Evolutionary conservation across 2,113 vertebrate species (phyloP), one percentile per base, ranked within the genome.

Genomic region (Atlantisia rogersi): DNA sequence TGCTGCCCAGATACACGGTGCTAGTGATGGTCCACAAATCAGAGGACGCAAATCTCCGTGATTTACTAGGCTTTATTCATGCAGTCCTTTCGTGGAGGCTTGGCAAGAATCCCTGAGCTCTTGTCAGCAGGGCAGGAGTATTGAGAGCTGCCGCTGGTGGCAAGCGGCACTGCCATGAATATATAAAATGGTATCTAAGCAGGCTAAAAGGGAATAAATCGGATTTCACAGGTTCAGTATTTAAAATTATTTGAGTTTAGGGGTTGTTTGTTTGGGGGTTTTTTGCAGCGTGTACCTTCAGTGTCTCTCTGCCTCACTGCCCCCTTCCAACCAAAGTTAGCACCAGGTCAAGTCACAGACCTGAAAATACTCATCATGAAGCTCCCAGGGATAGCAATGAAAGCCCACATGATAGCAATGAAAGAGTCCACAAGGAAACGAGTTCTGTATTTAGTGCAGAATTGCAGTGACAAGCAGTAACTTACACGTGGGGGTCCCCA

Each of bases 31-130:
- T n/a, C 35, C 19, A 12, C 29, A 58, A 15, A 22, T 50, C 28
- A 25, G 16, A 28, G 18, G 21, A 37, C 17, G 32, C n/a, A 53
- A n/a, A 6, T 64, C 37, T 6, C 28, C 35, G 0, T 48, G 20
- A 39, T 35, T 65, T 48, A 42, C 11, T 28, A 19, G 7, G 48
- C 1, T 1, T 67, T 48, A 19, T 11, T n/a, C 0, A 2, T 1
- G 0, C 4, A 19, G 18, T n/a, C 4, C 13, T 86, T 92, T 77
- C 46, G 31, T 46, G 15, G 8, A 6, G 42, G 28, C 26, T 59
- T 65, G 56, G 32, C 8, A 35, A 62, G 29, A 50, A 56, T 26
- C 16, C 73, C 68, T 21, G 20, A 46, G 37, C n/a, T 78, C 62
- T 73, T n/a, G 26, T 11, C 29, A 63, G 64, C n/a, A 63, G 32